Conservation (phyloP, 2,888 invertebrate species). For the Caenorhabditis auriculariae region DNA sequence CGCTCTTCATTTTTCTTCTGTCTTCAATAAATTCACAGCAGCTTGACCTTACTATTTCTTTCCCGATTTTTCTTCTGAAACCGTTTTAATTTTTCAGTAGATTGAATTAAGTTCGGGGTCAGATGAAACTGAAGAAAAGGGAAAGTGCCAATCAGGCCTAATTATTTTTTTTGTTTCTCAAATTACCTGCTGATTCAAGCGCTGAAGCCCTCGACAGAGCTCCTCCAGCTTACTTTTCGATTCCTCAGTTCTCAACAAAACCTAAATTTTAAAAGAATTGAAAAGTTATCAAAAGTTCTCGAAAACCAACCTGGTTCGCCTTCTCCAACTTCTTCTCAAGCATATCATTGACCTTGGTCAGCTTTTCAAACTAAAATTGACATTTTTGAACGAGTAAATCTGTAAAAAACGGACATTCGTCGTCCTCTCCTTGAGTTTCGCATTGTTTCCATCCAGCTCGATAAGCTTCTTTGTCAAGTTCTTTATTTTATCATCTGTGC, state of each 20-base stretch:
- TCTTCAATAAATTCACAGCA: not conserved
- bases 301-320: conserved; percentile 27
- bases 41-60: not conserved
- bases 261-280: conserved; percentile 1
- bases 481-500: conserved; percentile 24
- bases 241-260: conserved; percentile 68
- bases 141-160: not conserved
- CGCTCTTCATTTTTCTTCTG: not conserved
- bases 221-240: conserved; percentile 83
- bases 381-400: not conserved
- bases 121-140: not conserved
- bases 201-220: conserved; percentile 87
- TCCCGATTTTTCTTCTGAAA: no score
- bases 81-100: no score
- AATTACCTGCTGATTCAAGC: conserved; percentile 83
- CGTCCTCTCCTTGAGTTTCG: conserved; percentile 20
- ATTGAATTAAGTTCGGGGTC: no score
- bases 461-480: conserved; percentile 24
- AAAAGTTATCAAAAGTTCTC: not conserved
- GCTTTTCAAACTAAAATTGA: conserved; percentile 28
- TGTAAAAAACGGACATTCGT: conserved; percentile 12
- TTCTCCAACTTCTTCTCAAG: conserved; percentile 42
- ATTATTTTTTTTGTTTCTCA: conserved; percentile 34
- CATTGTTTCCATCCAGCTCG: conserved; percentile 20
- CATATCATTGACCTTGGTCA: conserved; percentile 30